phyloP scores from a whole-genome alignment of 92 coral and sea anemone genomes.

The Parazoanthus darwini region DNA sequence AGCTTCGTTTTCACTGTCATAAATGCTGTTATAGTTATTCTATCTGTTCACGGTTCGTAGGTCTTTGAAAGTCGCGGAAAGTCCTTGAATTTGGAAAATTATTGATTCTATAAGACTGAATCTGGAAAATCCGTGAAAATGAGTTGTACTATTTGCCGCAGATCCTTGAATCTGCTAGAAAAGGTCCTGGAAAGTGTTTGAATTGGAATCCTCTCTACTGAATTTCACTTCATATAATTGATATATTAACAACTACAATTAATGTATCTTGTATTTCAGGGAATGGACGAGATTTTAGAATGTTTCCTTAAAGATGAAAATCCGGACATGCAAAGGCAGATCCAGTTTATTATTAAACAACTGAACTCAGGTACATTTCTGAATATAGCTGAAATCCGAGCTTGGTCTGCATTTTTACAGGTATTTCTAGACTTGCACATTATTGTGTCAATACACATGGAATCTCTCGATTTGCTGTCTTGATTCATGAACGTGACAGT shows the following conservation, averaged over 20 bases:
- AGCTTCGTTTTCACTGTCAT: background rate
- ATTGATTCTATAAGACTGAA: too few relatives aligned
- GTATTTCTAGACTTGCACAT: background rate
- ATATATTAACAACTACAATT: too few relatives aligned
- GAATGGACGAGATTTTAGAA: constrained; percentile 96
- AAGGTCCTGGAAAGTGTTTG: too few relatives aligned
- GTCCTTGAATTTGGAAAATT: too few relatives aligned
- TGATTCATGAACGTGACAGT: background rate
- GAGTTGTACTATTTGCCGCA: too few relatives aligned
- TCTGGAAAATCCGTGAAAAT: too few relatives aligned
- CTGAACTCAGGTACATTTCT: constrained; percentile 69
- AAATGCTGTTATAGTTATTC: background rate
- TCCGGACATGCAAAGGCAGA: constrained; percentile 95
- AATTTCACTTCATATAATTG: too few relatives aligned
- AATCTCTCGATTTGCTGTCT: background rate
- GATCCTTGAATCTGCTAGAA: too few relatives aligned
- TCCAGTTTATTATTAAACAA: constrained; percentile 96
- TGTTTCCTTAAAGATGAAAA: constrained; percentile 95
- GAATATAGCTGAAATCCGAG: background rate
- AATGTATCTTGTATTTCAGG: constrained; percentile 52
- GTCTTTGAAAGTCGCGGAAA: too few relatives aligned
- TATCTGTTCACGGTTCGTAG: too few relatives aligned
- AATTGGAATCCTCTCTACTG: too few relatives aligned
- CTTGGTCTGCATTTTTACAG: background rate
- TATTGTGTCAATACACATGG: background rate